Evolutionary conservation across 2,888 invertebrate genomes (phyloP), one percentile per base, ranked within the genome.

Genomic region (Hesperia comma): DNA sequence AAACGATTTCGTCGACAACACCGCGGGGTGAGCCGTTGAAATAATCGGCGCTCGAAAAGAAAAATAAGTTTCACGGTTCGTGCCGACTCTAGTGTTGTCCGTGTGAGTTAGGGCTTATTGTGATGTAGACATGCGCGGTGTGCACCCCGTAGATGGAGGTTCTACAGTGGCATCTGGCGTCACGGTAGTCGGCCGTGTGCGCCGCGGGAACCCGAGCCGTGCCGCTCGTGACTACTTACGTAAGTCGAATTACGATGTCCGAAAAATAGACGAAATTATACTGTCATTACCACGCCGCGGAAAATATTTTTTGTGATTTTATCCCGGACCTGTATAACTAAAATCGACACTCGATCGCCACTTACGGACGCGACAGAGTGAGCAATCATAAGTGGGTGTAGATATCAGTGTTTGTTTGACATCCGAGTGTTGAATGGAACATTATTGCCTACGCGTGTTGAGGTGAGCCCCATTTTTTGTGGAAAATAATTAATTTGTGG

Each of bases 61-160:
- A 83, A 84, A 86, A 86, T 82, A 81, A 83, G 84, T 86, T 83
- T 77, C 77, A 79, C 76, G 77, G 78, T 74, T 77, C 79, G 83
- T 80, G 78, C 78, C 76, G 79, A 81, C 79, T 80, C 77, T 80
- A 78, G 80, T 79, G 80, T 80, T 82, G 83, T 81, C 79, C 74
- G 85, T 87, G 87, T 88, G 87, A 83, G 84, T 86, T 81, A 74
- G 79, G 84, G 85, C 79, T 89, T 86, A 85, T 81, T 81, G 85
- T 81, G 77, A 79, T 79, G 77, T 82, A 86, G 84, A 85, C 92
- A 90, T 91, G 92, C 92, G 92, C 91, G 83, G 76, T 87, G 80
- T 70, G 76, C 66, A 74, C 70, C 77, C 74, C 72, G 75, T 70
- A 72, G 75, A 74, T 74, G 64, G 72, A 69, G 69, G 71, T 69